A percentile compares a stretch with the other conserved stretches of the same genome.
These are phyloP conservation scores for Mastacembelus armatus DNA, from an alignment of 2,797 vertebrate genomes.

Conservation along the genomic window DNA sequence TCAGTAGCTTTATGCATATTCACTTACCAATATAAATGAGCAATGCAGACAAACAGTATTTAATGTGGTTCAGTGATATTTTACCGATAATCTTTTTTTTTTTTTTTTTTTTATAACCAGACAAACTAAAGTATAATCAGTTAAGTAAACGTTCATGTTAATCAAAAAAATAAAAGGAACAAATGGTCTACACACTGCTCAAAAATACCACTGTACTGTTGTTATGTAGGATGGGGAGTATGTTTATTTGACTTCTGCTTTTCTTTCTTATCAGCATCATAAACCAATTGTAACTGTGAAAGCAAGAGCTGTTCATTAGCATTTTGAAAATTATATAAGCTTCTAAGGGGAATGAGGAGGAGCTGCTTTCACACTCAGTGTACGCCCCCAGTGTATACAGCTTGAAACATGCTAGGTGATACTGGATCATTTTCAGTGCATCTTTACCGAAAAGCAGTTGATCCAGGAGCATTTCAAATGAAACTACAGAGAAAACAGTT, in stretches of 20 bases:
- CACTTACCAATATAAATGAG: background rate
- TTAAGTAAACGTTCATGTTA: background rate
- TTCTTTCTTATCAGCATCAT: conserved; percentile 74
- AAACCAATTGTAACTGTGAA: conserved; percentile 71
- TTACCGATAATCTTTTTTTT: rapidly evolving
- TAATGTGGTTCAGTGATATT: background rate
- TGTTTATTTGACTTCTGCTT: conserved; percentile 67
- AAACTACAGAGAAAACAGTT: conserved; percentile 10
- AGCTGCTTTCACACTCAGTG: conserved; percentile 24
- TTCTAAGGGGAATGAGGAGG: conserved; percentile 47
- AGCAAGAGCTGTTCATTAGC: conserved; percentile 65
- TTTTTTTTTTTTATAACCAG: too few relatives aligned
- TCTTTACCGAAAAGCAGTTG: conserved; percentile 13
- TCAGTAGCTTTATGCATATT: background rate
- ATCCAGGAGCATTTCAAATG: conserved; percentile 37
- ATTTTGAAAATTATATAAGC: conserved; percentile 63
- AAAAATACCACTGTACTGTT: conserved; percentile 63
- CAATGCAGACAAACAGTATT: background rate
- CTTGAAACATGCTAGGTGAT: conserved; percentile 18
- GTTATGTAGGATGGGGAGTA: conserved; percentile 54
- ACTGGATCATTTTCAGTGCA: conserved; percentile 23
- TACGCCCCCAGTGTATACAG: conserved; percentile 26
- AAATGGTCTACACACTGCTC: conserved; percentile 46
- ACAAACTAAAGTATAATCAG: background rate
- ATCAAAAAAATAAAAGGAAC: background rate